Evolutionary conservation across 1,140 invertebrate species (phyloP).

Genomic region (Helicoverpa armigera): DNA sequence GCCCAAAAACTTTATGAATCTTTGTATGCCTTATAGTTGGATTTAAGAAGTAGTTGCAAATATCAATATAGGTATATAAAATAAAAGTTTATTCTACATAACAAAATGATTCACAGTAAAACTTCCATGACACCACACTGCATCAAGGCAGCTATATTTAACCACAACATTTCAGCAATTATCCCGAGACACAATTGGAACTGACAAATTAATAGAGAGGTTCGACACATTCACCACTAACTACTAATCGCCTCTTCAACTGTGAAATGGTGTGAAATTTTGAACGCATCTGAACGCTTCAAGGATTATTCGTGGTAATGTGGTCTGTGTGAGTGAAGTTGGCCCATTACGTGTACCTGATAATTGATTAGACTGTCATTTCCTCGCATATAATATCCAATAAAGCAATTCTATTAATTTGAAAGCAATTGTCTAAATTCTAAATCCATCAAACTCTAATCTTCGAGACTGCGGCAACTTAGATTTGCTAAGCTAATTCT

Average conservation of each 20-base stretch:
- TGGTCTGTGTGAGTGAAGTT: constrained; percentile 10
- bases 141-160: constrained; percentile 47
- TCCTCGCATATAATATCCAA: neutral
- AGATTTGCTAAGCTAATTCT: neutral
- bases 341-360: neutral
- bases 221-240: constrained; percentile 56
- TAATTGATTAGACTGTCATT: neutral
- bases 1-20: no score
- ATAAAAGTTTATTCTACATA: no score
- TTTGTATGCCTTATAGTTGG: no score
- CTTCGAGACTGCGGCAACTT: neutral
- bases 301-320: constrained; percentile 41
- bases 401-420: no score
- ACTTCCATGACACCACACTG: neutral
- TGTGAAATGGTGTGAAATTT: constrained; percentile 61
- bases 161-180: constrained; percentile 58
- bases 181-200: constrained; percentile 61
- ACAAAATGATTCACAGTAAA: no score
- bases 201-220: constrained; percentile 69
- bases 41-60: no score
- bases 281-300: constrained; percentile 32
- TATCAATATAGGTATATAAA: no score
- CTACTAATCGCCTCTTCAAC: constrained; percentile 67
- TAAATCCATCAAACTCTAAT: neutral
- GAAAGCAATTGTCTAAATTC: neutral